Evolutionary conservation across 2,797 vertebrate species (phyloP).

Genomic region (Bovichtus variegatus): DNA sequence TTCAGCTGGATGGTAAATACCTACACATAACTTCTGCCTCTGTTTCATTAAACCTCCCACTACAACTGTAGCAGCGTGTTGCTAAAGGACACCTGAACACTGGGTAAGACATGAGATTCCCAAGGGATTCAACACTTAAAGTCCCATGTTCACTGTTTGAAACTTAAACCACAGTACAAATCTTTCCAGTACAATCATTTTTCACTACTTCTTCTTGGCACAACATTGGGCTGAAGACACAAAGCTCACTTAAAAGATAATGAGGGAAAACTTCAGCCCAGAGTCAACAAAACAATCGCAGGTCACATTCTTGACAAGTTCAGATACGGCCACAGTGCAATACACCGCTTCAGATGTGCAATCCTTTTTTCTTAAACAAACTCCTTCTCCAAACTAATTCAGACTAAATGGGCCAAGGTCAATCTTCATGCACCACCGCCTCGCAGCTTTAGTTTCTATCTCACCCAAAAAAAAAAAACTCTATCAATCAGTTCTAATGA

Average conservation of each 20-base stretch:
- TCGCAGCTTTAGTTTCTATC: constrained; percentile 44
- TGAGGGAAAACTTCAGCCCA: constrained; percentile 33
- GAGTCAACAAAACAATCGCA: constrained; percentile 27
- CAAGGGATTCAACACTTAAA: background rate
- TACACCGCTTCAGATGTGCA: background rate
- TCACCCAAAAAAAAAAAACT: constrained; percentile 52
- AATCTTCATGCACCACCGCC: constrained; percentile 9
- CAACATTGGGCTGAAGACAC: constrained; percentile 6
- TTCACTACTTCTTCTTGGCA: constrained; percentile 6
- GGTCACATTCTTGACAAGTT: constrained; percentile 33
- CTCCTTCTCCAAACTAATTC: constrained; percentile 32
- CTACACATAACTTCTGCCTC: background rate
- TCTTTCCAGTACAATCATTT: background rate
- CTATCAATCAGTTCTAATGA: constrained; percentile 72
- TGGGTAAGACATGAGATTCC: background rate
- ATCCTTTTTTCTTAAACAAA: constrained; percentile 17
- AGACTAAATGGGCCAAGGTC: constrained; percentile 52
- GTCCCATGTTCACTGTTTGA: background rate
- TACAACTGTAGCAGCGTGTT: too few relatives aligned
- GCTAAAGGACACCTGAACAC: background rate
- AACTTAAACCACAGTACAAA: background rate
- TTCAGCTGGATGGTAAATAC: background rate
- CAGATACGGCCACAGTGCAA: background rate
- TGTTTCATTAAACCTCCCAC: too few relatives aligned
- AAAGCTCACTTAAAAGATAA: constrained; percentile 26